A percentile compares a stretch with the other conserved stretches of the same genome.
phyloP scores from a whole-genome alignment of 1,140 invertebrate species.

The Aphelenchoides fujianensis region DNA sequence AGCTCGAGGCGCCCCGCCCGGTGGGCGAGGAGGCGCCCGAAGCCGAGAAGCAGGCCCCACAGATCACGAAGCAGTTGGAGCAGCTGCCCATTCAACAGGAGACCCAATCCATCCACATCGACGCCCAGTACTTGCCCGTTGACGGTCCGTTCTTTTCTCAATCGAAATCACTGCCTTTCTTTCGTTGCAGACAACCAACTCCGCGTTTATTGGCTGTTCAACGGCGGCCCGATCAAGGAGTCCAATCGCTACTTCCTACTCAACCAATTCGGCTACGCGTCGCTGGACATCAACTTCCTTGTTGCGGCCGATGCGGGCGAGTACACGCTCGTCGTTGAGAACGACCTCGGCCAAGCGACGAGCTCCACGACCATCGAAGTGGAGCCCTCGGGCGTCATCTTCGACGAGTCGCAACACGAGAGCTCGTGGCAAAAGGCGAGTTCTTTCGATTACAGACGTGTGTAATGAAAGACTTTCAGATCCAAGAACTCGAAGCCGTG shows the following conservation, averaged over 20 bases:
- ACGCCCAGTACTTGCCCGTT: constrained; percentile 56
- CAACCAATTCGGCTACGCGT: constrained; percentile 85
- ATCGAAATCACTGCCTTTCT: not conserved
- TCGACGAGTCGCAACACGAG: constrained; percentile 85
- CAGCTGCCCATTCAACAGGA: constrained; percentile 49
- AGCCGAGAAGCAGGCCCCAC: constrained; percentile 48
- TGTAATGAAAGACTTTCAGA: too few species aligned
- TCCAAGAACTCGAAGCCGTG: constrained; percentile 81
- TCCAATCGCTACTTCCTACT: constrained; percentile 65
- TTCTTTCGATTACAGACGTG: too few species aligned
- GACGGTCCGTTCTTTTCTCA: constrained; percentile 24
- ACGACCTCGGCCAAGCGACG: constrained; percentile 76
- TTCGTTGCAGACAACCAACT: constrained; percentile 16
- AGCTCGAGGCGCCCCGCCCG: constrained; percentile 56
- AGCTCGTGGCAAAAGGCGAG: too few species aligned
- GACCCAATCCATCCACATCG: constrained; percentile 56
- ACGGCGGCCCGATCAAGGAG: constrained; percentile 80
- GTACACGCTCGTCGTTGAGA: constrained; percentile 80
- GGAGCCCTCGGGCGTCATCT: constrained; percentile 73
- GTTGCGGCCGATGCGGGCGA: constrained; percentile 89
- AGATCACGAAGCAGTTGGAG: constrained; percentile 50
- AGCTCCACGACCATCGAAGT: constrained; percentile 73
- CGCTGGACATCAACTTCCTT: constrained; percentile 81
- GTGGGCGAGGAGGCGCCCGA: constrained; percentile 50
- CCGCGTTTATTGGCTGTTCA: constrained; percentile 90